Conservation (phyloP, 1,140 invertebrate species). For the Eriosoma lanigerum region DNA sequence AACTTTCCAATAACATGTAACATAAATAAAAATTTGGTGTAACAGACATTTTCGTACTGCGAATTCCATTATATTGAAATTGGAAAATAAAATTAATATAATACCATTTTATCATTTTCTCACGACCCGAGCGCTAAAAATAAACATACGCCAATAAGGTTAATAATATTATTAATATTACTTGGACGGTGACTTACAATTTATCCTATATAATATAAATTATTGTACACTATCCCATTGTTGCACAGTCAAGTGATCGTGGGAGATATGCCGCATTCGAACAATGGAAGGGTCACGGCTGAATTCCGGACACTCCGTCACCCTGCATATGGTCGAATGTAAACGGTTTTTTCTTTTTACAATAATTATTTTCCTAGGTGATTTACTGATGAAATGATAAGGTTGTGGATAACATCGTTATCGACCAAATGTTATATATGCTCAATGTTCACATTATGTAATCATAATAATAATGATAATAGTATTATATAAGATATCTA, state of each 20-base stretch:
- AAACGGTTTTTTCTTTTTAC: neutral
- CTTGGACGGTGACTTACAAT: too few species aligned
- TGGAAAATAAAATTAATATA: neutral
- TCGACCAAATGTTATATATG: neutral
- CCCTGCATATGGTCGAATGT: neutral
- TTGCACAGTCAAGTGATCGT: neutral
- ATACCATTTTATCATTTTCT: neutral
- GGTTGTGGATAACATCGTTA: neutral
- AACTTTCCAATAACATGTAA: too few species aligned
- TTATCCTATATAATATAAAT: neutral
- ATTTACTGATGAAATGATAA: slow-evolving; percentile 19
- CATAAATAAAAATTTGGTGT: too few species aligned
- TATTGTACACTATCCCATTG: slow-evolving; percentile 8
- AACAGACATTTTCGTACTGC: too few species aligned
- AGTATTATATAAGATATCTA: too few species aligned
- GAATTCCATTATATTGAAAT: too few species aligned
- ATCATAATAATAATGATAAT: too few species aligned
- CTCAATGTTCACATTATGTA: too few species aligned
- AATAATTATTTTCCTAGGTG: neutral
- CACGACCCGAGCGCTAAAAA: slow-evolving; percentile 1
- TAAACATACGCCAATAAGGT: neutral
- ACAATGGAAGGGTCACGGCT: slow-evolving; percentile 34
- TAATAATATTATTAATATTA: too few species aligned
- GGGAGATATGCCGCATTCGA: neutral
- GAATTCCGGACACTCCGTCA: slow-evolving; percentile 20